Conservation (phyloP, 2,797 vertebrate genomes). For the Cossypha caffra region DNA sequence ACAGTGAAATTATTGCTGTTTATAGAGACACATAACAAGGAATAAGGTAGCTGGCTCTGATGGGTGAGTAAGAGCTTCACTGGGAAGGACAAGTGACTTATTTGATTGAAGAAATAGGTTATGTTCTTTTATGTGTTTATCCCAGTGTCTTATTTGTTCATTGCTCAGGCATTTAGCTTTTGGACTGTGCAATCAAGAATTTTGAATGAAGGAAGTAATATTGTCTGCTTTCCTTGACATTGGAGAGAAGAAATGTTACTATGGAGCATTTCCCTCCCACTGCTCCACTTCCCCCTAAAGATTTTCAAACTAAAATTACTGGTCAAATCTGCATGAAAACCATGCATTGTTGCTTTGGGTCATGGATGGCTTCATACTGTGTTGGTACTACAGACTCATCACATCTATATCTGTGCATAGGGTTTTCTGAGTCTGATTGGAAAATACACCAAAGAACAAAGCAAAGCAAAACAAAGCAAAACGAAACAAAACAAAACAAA, state of each 20-base stretch:
- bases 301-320: not conserved
- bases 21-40: not conserved
- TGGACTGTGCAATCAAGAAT: not conserved
- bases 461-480: not conserved
- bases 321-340: not conserved
- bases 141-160: not conserved
- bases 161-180: not conserved
- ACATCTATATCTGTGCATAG: not conserved
- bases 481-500: not conserved
- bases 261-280: rapidly evolving
- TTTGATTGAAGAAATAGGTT: not conserved
- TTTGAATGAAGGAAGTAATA: not conserved
- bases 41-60: not conserved
- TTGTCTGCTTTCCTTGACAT: not conserved
- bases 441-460: not conserved
- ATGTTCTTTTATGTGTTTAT: not conserved
- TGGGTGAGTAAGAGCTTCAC: not conserved
- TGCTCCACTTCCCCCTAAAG: rapidly evolving
- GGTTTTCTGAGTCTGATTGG: not conserved
- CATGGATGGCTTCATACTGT: not conserved
- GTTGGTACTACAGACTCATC: not conserved
- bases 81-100: not conserved
- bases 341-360: not conserved
- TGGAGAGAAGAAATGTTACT: not conserved
- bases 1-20: not conserved